phyloP scores from a whole-genome alignment of 2,888 invertebrate species.

The Pantelozetes paolii region DNA sequence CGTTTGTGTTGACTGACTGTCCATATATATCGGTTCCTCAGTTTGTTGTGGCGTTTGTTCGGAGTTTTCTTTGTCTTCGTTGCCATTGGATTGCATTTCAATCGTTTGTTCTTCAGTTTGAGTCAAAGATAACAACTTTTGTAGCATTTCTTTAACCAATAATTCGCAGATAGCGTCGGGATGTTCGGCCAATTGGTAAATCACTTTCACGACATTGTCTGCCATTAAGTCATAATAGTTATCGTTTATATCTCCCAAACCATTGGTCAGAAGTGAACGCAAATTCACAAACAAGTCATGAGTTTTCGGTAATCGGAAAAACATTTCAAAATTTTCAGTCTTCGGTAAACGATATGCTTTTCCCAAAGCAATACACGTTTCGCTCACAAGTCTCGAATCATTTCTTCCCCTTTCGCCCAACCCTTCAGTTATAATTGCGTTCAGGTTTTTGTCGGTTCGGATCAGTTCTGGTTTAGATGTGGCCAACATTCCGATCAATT shows the following conservation, averaged over 20 bases:
- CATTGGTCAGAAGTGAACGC: conserved; percentile 56
- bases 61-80: neutral
- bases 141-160: conserved; percentile 45
- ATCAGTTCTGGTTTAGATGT: conserved; percentile 55
- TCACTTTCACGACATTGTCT: conserved; percentile 60
- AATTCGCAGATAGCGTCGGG: conserved; percentile 57
- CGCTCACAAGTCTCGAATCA: conserved; percentile 59
- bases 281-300: conserved; percentile 60
- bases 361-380: conserved; percentile 60
- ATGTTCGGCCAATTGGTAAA: conserved; percentile 62
- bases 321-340: conserved; percentile 47
- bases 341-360: conserved; percentile 51
- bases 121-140: conserved; percentile 4
- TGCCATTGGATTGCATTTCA: conserved; percentile 5
- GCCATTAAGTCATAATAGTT: conserved; percentile 60
- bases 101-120: conserved; percentile 4
- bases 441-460: conserved; percentile 60
- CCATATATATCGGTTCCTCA: neutral
- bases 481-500: conserved; percentile 73
- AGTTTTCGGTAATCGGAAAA: conserved; percentile 56
- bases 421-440: conserved; percentile 68
- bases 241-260: conserved; percentile 54
- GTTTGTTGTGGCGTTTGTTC: neutral
- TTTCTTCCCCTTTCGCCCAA: conserved; percentile 58
- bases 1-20: neutral